Conservation (phyloP, 2,113 vertebrate genomes). For the Scomber japonicus region DNA sequence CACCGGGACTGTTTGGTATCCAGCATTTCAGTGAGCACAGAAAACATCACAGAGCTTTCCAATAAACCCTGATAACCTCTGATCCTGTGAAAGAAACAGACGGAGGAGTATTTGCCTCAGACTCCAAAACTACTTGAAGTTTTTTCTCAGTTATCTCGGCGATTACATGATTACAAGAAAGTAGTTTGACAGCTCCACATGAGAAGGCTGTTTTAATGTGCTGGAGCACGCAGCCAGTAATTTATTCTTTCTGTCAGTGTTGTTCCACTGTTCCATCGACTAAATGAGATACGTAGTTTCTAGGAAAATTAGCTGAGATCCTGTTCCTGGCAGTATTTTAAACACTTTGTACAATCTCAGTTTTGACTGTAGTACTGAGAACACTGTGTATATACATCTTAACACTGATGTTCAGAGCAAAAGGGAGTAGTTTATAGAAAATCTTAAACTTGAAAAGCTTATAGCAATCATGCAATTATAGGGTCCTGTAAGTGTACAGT, state of each 20-base stretch:
- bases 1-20: constrained; percentile 29
- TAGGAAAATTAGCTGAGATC: neutral
- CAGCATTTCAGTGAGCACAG: constrained; percentile 1
- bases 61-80: constrained; percentile 56
- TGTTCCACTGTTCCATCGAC: neutral
- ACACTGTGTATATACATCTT: neutral
- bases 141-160: constrained; percentile 26
- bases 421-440: neutral
- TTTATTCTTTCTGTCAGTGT: neutral
- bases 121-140: constrained; percentile 23
- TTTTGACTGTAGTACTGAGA: neutral
- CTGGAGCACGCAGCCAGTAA: no score
- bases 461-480: neutral
- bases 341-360: neutral
- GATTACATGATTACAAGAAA: no score
- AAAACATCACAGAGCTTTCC: constrained; percentile 46
- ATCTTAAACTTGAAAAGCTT: constrained; percentile 25
- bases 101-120: constrained; percentile 10
- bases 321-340: neutral
- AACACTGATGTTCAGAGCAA: neutral
- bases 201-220: no score
- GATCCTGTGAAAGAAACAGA: constrained; percentile 31
- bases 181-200: no score
- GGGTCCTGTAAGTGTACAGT: neutral
- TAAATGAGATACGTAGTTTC: neutral